Evolutionary conservation across 2,113 vertebrate species (phyloP), one percentile per base, ranked within the genome.

Genomic region (Motacilla alba): DNA sequence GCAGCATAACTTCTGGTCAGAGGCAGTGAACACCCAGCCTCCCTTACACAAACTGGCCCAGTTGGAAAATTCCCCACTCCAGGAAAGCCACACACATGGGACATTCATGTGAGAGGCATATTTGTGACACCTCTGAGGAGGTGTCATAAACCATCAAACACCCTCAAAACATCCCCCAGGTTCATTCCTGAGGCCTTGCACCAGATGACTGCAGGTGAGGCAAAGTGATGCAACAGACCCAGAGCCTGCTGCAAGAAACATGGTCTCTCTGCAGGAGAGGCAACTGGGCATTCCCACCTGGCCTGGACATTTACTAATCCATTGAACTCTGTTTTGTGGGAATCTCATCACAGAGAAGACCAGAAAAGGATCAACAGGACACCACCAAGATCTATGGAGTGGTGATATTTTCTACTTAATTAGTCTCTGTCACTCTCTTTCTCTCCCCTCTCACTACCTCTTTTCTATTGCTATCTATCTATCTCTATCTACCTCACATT

Each of bases 1-100:
- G 23, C 16, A 15, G 10, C 0, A 0, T n/a, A 13, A 56, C 19
- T 30, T 56, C 23, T 56, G n/a, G 41, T 56, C 59, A 47, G 30
- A 66, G 50, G 19, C 19, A 64, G n/a, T 18, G 49, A 84, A 56
- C 35, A 41, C 8, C 8, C 23, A 64, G 47, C 28, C 15, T 39
- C 12, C 59, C n/a, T 16, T 10, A 41, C 19, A 75, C 23, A 75
- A 56, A 56, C 24, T n/a, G n/a, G 3, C n/a, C 15, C 30, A 24
- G 23, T 0, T 56, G 28, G 15, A 47, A 41, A 39, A 56, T 10
- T n/a, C 41, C 27, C 15, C 50, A 41, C 30, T 13, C 50, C 50
- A 24, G 23, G 59, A 66, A 41, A 19, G 82, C 10, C n/a, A 49
- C 7, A 39, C 8, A 21, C 22, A 30, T 14, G 20, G 24, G 7